A percentile compares a stretch with the other conserved stretches of the same genome.
phyloP scores from a whole-genome alignment of 2,113 vertebrate species.

The Archocentrus centrarchus region DNA sequence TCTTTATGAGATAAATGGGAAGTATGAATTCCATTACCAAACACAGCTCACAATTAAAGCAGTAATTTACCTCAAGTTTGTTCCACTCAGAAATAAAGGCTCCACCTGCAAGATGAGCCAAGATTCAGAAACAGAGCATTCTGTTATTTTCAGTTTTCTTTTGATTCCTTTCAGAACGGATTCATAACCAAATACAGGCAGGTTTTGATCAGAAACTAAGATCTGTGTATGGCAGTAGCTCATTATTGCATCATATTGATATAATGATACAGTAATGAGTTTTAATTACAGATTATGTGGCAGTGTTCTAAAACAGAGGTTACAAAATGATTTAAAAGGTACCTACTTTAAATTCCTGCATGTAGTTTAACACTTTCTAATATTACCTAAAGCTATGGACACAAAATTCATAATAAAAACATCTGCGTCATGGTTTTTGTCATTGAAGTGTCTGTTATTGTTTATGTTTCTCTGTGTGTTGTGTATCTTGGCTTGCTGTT shows the following conservation, averaged over 20 bases:
- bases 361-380: too few species aligned
- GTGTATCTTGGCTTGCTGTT: too few species aligned
- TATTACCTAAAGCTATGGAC: too few species aligned
- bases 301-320: not conserved
- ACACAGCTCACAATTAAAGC: slow-evolving; percentile 12
- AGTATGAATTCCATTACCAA: slow-evolving; percentile 17
- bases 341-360: too few species aligned
- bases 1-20: slow-evolving; percentile 32
- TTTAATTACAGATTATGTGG: not conserved
- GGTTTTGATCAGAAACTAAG: not conserved
- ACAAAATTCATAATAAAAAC: not conserved
- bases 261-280: not conserved
- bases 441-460: too few species aligned
- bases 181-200: not conserved
- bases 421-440: too few species aligned
- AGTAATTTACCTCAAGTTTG: slow-evolving; percentile 26
- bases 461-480: too few species aligned
- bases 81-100: slow-evolving; percentile 1
- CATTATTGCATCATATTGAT: not conserved
- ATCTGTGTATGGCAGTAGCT: not conserved
- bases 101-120: slow-evolving; percentile 2
- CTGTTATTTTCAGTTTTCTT: not conserved
- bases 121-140: slow-evolving; percentile 4
- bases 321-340: not conserved
- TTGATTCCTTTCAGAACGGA: not conserved